Conservation (phyloP, 2,113 vertebrate genomes). For the Macrotus californicus region DNA sequence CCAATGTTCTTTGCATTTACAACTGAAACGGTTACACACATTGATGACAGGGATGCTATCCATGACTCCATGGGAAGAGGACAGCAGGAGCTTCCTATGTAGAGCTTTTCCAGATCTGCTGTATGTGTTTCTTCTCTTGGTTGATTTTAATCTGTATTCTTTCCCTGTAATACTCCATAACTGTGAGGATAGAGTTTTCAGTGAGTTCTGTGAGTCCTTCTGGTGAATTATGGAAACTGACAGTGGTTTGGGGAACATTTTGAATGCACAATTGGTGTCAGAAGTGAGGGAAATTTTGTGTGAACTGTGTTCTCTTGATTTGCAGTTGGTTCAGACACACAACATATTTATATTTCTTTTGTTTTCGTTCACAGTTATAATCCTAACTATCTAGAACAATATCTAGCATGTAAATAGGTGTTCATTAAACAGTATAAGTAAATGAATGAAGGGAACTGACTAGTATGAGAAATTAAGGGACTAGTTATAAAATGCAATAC, state of each 20-base stretch:
- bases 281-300: background rate
- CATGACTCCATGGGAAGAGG: background rate
- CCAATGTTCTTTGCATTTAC: background rate
- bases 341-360: background rate
- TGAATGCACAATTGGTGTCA: background rate
- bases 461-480: background rate
- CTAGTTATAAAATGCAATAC: background rate
- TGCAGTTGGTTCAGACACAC: background rate
- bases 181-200: background rate
- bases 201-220: background rate
- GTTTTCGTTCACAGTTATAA: background rate
- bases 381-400: background rate
- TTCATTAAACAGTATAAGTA: background rate
- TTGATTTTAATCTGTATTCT: background rate
- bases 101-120: background rate
- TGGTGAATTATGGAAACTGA: background rate
- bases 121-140: background rate
- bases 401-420: background rate
- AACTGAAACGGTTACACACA: background rate
- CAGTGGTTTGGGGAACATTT: background rate
- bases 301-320: background rate
- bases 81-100: background rate
- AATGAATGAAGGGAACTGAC: background rate
- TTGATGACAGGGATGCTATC: background rate
- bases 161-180: background rate